These are phyloP conservation scores for Drosophila repletoides DNA, from an alignment of 1,140 invertebrate species.

Conservation along the genomic window DNA sequence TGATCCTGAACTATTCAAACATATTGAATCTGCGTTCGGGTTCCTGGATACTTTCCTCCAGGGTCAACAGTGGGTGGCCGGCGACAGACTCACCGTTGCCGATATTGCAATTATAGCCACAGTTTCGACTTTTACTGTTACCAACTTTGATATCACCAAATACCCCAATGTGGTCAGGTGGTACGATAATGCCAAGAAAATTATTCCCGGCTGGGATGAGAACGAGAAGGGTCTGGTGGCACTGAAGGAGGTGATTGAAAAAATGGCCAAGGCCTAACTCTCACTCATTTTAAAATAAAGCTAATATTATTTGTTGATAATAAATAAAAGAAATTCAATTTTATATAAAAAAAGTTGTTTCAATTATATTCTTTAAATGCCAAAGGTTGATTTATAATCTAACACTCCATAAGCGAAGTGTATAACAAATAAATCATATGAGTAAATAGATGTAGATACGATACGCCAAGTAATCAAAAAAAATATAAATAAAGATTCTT, in stretches of 20 bases:
- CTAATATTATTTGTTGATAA: too few relatives aligned
- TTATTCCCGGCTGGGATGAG: slow-evolving; percentile 50
- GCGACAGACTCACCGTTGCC: slow-evolving; percentile 37
- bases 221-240: slow-evolving; percentile 5
- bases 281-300: too few relatives aligned
- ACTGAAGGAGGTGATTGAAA: neutral
- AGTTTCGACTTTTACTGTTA: slow-evolving; percentile 36
- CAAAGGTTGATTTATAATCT: too few relatives aligned
- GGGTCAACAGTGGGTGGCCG: slow-evolving; percentile 45
- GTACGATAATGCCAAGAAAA: slow-evolving; percentile 43
- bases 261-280: too few relatives aligned
- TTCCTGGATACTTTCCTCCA: slow-evolving; percentile 44
- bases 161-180: slow-evolving; percentile 44
- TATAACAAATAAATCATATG: too few relatives aligned
- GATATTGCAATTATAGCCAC: slow-evolving; percentile 48
- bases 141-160: slow-evolving; percentile 34
- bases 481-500: too few relatives aligned
- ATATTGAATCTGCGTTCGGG: slow-evolving; percentile 26
- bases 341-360: too few relatives aligned
- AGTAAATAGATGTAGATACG: too few relatives aligned
- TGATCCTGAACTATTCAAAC: slow-evolving; percentile 27
- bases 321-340: too few relatives aligned
- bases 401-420: too few relatives aligned
- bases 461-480: too few relatives aligned
- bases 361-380: too few relatives aligned